Conservation (phyloP, 2,113 vertebrate genomes). For the Alethe diademata region DNA sequence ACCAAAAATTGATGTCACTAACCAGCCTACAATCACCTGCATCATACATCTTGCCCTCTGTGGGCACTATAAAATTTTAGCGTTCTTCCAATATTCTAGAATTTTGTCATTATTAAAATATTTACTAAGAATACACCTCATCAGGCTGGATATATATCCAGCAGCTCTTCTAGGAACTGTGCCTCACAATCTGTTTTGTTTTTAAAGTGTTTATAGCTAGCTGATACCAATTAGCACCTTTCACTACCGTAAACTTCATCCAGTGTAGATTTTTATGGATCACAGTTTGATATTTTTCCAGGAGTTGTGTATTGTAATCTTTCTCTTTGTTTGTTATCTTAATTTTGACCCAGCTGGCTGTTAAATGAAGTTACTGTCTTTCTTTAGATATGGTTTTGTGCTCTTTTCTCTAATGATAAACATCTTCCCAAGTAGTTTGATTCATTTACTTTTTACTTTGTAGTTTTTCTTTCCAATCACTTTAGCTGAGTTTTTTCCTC, state of each 20-base stretch:
- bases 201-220: background rate
- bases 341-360: background rate
- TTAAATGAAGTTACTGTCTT: background rate
- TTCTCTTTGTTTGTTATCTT: background rate
- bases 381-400: background rate
- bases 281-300: background rate
- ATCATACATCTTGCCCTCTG: background rate
- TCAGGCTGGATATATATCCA: background rate
- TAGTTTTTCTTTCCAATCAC: background rate
- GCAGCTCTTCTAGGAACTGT: background rate
- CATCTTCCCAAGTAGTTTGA: background rate
- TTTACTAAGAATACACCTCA: background rate
- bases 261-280: background rate
- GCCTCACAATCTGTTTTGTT: background rate
- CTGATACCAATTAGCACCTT: background rate
- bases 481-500: background rate
- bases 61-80: background rate
- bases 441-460: background rate
- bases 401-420: background rate
- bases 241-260: background rate
- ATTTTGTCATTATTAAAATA: background rate
- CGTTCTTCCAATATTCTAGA: background rate
- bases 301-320: background rate
- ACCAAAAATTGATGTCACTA: background rate
- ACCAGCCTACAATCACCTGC: background rate